These are phyloP conservation scores for Vanessa tameamea DNA, from an alignment of 1,140 invertebrate genomes.

Conservation along the genomic window DNA sequence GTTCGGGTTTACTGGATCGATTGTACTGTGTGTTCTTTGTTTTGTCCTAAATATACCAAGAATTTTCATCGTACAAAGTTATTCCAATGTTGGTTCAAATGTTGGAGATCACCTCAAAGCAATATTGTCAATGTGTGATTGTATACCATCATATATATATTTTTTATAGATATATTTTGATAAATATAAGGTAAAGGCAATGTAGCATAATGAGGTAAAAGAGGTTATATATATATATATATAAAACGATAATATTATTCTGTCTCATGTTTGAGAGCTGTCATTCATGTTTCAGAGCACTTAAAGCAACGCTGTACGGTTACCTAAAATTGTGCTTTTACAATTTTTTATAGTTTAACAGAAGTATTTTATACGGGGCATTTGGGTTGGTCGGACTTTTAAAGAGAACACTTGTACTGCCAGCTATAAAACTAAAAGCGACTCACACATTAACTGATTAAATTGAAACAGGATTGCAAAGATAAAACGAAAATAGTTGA, in stretches of 20 bases:
- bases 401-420: slow-evolving; percentile 51
- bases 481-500: background rate
- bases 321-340: slow-evolving; percentile 7
- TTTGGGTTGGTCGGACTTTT: slow-evolving; percentile 48
- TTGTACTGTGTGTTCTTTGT: slow-evolving; percentile 13
- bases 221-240: background rate
- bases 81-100: background rate
- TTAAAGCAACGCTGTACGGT: background rate
- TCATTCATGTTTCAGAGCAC: background rate
- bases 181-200: no score
- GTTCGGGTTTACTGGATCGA: slow-evolving; percentile 1
- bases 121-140: no score
- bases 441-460: slow-evolving; percentile 71
- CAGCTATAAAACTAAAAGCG: slow-evolving; percentile 60
- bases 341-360: slow-evolving; percentile 14
- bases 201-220: no score
- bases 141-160: no score
- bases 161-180: no score
- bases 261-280: background rate
- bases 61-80: background rate
- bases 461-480: slow-evolving; percentile 42
- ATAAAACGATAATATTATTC: background rate
- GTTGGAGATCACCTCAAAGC: no score
- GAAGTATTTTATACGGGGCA: slow-evolving; percentile 38
- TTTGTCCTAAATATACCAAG: slow-evolving; percentile 7